Evolutionary conservation across 2,113 vertebrate genomes (phyloP).

Genomic region (Pan paniscus): DNA sequence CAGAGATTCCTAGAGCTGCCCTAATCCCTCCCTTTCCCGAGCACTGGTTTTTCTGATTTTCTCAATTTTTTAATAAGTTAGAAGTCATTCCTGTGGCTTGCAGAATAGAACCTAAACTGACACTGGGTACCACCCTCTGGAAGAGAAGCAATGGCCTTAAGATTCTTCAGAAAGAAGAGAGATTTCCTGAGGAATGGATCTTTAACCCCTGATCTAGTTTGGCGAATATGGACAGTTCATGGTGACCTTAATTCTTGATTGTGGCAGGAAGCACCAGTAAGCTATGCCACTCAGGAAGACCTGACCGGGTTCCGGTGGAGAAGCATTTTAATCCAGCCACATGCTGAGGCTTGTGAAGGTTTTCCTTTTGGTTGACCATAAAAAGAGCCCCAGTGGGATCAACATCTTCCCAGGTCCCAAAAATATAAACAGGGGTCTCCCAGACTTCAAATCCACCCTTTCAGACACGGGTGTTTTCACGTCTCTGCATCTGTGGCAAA

Average conservation of each 20-base stretch:
- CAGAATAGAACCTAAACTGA: neutral
- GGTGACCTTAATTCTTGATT: neutral
- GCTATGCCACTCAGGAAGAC: fast-evolving
- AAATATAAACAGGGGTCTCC: fast-evolving
- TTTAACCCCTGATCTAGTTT: fast-evolving
- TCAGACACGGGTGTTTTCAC: fast-evolving
- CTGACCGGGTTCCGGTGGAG: fast-evolving
- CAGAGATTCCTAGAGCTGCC: too few species aligned
- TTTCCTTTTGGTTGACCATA: neutral
- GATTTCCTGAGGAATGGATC: neutral
- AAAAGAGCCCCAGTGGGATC: neutral
- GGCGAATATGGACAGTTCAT: fast-evolving
- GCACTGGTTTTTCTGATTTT: neutral
- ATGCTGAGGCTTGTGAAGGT: neutral
- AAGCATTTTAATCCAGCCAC: too few species aligned
- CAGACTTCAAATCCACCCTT: fast-evolving
- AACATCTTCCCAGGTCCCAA: neutral
- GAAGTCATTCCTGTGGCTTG: neutral
- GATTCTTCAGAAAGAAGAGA: neutral
- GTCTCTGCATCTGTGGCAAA: fast-evolving
- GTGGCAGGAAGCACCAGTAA: neutral
- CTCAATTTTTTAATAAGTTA: neutral
- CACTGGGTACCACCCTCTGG: fast-evolving
- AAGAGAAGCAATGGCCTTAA: neutral
- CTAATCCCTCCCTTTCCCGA: neutral